Evolutionary conservation across 2,113 vertebrate species (phyloP), one percentile per base, ranked within the genome.

Genomic region (Pterocles gutturalis): DNA sequence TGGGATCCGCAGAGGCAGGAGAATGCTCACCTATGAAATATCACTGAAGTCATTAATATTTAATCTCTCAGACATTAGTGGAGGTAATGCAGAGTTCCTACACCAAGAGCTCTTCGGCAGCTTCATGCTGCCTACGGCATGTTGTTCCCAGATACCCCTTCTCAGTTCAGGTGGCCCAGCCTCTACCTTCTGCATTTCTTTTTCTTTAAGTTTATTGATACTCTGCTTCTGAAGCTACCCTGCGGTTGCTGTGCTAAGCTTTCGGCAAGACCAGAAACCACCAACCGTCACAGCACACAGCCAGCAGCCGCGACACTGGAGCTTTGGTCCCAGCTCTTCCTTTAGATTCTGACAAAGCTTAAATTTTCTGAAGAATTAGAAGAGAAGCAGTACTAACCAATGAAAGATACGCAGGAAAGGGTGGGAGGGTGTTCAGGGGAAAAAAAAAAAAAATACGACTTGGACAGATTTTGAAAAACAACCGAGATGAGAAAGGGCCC

Each of bases 211-310:
- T 57, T 13, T 36, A 6, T 19, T 53, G 21, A 45, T 10, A 12
- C 34, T 38, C 67, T 70, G 53, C 53, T 29, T 26, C 53, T 17
- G 43, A 15, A 62, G 62, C 13, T 20, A 31, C 25, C 26, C n/a
- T n/a, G 17, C 0, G 0, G 38, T 7, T 5, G 4, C 1, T 25
- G 49, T 10, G 28, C 34, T 15, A 7, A 2, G 19, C 53, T 34
- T 34, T 36, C 36, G 49, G 53, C 31, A n/a, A 36, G 31, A 19
- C 38, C 75, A 79, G 80, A 48, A 20, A 10, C 3, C 6, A 21
- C 26, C 49, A 29, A 20, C 2, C 11, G 18, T 43, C 16, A 0
- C 28, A 13, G 28, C 43, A 13, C 0, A 0, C 2, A 20, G 18
- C 34, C 86, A 45, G 83, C 51, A 53, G 69, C 6, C 80, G 55